Percentiles rank a stretch among this genome's conserved stretches.
These are phyloP conservation scores for Geodia barretti DNA, from an alignment of 37 sponge, comb jelly and placozoan species.

Conservation along the genomic window DNA sequence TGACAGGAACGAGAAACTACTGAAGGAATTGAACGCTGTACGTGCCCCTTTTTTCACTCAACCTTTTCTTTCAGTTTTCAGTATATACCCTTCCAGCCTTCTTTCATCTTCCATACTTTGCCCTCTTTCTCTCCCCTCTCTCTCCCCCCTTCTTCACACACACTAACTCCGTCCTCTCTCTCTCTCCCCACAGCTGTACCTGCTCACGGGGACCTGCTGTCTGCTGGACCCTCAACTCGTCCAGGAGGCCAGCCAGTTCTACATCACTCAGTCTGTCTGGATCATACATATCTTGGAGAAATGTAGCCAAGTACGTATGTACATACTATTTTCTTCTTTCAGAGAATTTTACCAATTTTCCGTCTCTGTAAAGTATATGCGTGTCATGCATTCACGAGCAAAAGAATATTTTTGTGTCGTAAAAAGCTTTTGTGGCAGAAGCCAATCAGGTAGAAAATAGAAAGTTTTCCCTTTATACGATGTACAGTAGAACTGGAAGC, in stretches of 20 bases:
- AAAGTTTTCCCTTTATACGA: no score
- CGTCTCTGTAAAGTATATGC: no score
- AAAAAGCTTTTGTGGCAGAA: no score
- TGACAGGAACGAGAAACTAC: neutral
- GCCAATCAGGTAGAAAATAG: no score
- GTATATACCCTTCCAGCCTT: neutral
- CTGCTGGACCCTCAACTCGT: constrained; percentile 76
- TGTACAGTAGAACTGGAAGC: no score
- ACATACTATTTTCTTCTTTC: no score
- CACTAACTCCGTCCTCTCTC: no score
- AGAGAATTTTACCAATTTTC: no score
- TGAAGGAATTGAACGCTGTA: constrained; percentile 29
- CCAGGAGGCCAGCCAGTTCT: constrained; percentile 65
- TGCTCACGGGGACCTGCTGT: constrained; percentile 31
- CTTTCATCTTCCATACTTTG: neutral
- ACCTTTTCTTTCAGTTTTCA: neutral
- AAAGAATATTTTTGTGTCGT: no score
- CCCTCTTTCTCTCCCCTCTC: neutral
- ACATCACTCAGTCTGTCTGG: constrained; percentile 83
- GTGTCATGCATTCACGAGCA: no score
- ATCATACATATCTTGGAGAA: constrained; percentile 55
- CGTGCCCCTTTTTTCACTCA: neutral
- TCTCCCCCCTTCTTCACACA: no score
- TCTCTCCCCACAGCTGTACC: constrained; percentile 33
- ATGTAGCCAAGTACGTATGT: constrained; percentile 47